Evolutionary conservation across 1,140 invertebrate genomes (phyloP), one percentile per base, ranked within the genome.

Genomic region (Saccostrea cuccullata): DNA sequence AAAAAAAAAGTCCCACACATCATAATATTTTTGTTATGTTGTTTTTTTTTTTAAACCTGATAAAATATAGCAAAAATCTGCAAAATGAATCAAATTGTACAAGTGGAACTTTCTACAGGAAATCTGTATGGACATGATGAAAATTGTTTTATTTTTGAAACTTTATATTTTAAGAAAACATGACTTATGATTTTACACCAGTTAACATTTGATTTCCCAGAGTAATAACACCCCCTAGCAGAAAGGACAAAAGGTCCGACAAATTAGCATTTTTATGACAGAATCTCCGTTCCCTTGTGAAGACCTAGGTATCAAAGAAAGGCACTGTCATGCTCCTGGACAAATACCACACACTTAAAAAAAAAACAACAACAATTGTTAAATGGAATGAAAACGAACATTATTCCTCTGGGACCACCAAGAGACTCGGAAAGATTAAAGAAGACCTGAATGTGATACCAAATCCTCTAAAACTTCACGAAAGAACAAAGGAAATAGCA

Each of bases 241-340:
- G 23, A 30, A 77, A 30, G 70, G 70, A 77, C 70, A 77, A 77
- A 36, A 36, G 70, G 70, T 77, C 9, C 15, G 36, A 77, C 70
- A 30, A 77, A 77, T 77, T 77, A 77, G 70, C 70, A 77, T 77
- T 77, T 77, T 77, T 77, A 77, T 77, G 70, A 77, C 70, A 77
- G 30, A 77, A 77, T 36, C 70, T 77, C 26, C 30, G 30, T 77
- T 77, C 30, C 30, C 70, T 77, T 36, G 26, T 77, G 70, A 77
- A 77, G 70, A 26, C 23, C 70, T 77, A 30, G 26, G 70, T 26
- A 77, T 77, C 70, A 77, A 77, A 77, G 70, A 77, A 77, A 77
- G 26, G 26, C 70, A 15, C 8, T 77, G 70, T 77, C 70, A 77
- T 26, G 70, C 70, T 77, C 70, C 70, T 36, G 70, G 70, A 77